Evolutionary conservation across 1,140 invertebrate genomes (phyloP), one percentile per base, ranked within the genome.

Genomic region (Holotrichia oblita): DNA sequence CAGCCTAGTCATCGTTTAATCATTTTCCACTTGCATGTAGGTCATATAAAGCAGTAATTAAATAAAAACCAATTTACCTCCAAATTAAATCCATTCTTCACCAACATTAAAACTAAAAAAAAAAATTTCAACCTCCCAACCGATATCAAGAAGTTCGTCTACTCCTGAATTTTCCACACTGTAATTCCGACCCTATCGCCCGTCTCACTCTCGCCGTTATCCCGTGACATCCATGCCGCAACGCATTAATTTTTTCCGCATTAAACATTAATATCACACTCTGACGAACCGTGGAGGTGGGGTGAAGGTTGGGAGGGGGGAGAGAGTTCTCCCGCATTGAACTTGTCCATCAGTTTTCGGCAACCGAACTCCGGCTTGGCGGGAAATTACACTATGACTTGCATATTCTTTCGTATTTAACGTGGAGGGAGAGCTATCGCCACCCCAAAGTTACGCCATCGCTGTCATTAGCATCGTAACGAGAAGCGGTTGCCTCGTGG

Each of bases 311-410:
- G 42, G 12, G 12, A 48, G n/a, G 4, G 12, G n/a, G 8, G 12
- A 48, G 4, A 10, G 44, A n/a, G 12, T 10, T n/a, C 12, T 8
- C n/a, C 48, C 48, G 17, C 48, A 17, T 17, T 17, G 6, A 55
- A 55, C 14, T 17, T 17, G 48, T 55, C 48, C 48, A 55, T 55
- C 48, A 55, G 48, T 55, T 55, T 55, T 55, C 48, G 48, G 48
- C 48, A 55, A 17, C 48, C 48, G 48, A 34, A 34, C 27, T 34
- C 27, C 27, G 27, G 27, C 27, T n/a, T 34, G 27, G 27, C 27
- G 48, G 48, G 48, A n/a, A 55, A 55, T 55, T 55, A 55, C 48
- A 17, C 6, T 55, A 55, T 55, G 48, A 55, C 48, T 55, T 55
- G 48, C 48, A 55, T 55, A 55, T 55, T 55, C 48, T 55, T 55